Evolutionary conservation across 2,797 vertebrate species (phyloP), one percentile per base, ranked within the genome.

Genomic region (Octomys mimax): DNA sequence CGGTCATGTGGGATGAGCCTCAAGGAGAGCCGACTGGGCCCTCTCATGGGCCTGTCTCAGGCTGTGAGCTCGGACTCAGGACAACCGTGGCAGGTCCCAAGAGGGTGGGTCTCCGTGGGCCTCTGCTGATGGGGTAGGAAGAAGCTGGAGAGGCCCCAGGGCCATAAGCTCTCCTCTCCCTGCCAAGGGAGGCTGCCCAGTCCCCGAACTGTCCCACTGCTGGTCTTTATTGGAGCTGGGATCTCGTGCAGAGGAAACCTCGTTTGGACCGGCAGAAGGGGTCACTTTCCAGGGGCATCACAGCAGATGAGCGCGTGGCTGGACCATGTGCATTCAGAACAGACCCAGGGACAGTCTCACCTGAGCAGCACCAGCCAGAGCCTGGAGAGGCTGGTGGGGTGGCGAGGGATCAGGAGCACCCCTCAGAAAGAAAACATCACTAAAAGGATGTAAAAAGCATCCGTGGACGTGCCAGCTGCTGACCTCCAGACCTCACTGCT

Each of bases 281-380:
- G n/a, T 81, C 84, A 61, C 42, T 95, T 88, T 83, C 62, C 33
- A 71, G 61, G 59, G 54, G 75, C 52, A 77, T 54, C 42, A 12
- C 0, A 16, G 1, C 39, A 6, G 39, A 39, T 7, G 61, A 93
- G 79, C 54, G 12, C 42, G 57, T 24, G 90, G 13, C 26, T 73
- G 54, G 61, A n/a, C 39, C 36, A 5, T 18, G 9, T 28, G 80
- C 36, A 36, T 71, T 73, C 31, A 59, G 62, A 42, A 39, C 73
- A 64, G 86, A 94, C 24, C 31, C 22, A 31, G 28, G 75, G 57
- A 36, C 4, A 21, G 31, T 52, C 83, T 92, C 81, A 2, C 66
- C 70, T 1, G 22, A 82, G 68, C 19, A 22, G 13, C 3, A 64
- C 39, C 13, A 24, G 19, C 64, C 57, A 39, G 57, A 66, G n/a